phyloP scores from a whole-genome alignment of 1,140 invertebrate genomes.

The Nomia melanderi region DNA sequence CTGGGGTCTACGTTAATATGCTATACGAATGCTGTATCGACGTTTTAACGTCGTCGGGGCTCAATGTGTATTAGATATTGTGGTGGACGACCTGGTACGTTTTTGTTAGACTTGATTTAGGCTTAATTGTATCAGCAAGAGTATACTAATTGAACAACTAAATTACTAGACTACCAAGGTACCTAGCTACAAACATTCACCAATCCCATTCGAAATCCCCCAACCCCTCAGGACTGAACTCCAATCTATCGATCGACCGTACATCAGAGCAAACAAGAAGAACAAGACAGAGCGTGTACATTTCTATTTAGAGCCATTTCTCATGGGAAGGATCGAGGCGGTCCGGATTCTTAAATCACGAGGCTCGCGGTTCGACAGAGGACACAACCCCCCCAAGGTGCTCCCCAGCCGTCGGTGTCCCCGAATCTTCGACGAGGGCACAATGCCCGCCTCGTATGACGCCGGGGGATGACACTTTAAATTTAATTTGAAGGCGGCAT shows the following conservation, averaged over 20 bases:
- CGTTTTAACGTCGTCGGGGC: too few species aligned
- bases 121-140: too few species aligned
- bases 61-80: too few species aligned
- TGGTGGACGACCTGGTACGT: too few species aligned
- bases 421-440: slow-evolving; percentile 31
- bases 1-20: too few species aligned
- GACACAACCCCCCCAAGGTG: neutral
- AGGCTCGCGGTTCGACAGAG: slow-evolving; percentile 6
- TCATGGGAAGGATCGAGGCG: slow-evolving; percentile 1
- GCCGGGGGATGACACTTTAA: slow-evolving; percentile 64
- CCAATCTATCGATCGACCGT: neutral
- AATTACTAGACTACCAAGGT: too few species aligned
- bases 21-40: too few species aligned
- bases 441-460: slow-evolving; percentile 62
- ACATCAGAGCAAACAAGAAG: neutral
- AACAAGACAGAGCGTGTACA: neutral
- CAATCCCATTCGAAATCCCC: too few species aligned
- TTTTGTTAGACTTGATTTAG: too few species aligned
- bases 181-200: too few species aligned
- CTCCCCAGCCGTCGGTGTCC: neutral
- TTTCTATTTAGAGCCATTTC: slow-evolving; percentile 5
- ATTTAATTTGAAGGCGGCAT: slow-evolving; percentile 67
- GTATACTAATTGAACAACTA: too few species aligned
- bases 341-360: slow-evolving; percentile 34
- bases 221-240: neutral